These are phyloP conservation scores for Sebastes hubbsi DNA, from an alignment of 2,797 vertebrate genomes.

Conservation along the genomic window DNA sequence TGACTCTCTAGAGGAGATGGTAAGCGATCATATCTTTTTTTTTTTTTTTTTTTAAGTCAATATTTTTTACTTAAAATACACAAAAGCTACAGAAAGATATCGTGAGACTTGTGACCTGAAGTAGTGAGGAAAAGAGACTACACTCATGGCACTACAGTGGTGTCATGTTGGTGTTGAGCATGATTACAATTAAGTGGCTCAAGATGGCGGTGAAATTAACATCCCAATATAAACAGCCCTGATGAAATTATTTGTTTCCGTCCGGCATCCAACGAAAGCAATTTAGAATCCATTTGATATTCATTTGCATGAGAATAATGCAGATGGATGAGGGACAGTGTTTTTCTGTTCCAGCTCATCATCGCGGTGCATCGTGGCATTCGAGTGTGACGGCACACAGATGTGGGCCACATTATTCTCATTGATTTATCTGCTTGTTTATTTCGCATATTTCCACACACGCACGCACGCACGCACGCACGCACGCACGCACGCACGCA, in stretches of 20 bases:
- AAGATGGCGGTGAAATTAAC: slow-evolving; percentile 39
- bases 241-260: slow-evolving; percentile 49
- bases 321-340: slow-evolving; percentile 36
- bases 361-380: slow-evolving; percentile 8
- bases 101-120: neutral
- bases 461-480: accelerated
- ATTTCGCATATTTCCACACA: neutral
- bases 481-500: accelerated
- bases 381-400: slow-evolving; percentile 36
- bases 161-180: neutral
- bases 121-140: neutral
- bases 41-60: neutral
- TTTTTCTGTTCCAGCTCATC: slow-evolving; percentile 21
- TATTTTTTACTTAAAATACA: neutral
- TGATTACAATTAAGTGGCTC: slow-evolving; percentile 22
- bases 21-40: neutral
- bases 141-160: neutral
- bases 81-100: neutral
- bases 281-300: slow-evolving; percentile 49
- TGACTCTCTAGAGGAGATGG: neutral
- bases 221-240: slow-evolving; percentile 36
- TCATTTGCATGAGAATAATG: slow-evolving; percentile 56
- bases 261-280: slow-evolving; percentile 10
- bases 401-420: slow-evolving; percentile 36
- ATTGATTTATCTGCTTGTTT: slow-evolving; percentile 35